Evolutionary conservation across 2,797 vertebrate genomes (phyloP).

Genomic region (Margarornis squamiger): DNA sequence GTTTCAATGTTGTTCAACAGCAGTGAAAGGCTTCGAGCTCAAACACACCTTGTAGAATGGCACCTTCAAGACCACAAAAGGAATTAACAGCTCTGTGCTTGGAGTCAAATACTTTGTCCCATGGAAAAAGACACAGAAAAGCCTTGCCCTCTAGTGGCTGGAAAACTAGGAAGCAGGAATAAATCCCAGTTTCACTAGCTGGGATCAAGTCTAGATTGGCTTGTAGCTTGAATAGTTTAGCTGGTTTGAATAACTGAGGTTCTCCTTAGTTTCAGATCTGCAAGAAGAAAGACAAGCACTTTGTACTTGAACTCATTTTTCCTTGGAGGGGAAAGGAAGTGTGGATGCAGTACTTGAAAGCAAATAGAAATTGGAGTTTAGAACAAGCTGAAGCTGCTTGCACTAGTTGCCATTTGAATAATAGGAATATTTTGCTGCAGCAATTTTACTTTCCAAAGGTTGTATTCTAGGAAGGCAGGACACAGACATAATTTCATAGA

Average conservation of each 20-base stretch:
- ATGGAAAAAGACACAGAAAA: background rate
- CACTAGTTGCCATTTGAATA: background rate
- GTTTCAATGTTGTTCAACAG: background rate
- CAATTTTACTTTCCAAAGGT: background rate
- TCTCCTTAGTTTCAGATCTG: background rate
- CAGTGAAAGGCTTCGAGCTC: background rate
- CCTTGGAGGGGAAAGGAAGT: background rate
- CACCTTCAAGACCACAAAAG: background rate
- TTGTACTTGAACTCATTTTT: background rate
- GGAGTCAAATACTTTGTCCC: background rate
- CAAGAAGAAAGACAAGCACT: background rate
- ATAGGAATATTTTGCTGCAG: background rate
- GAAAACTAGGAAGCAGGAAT: background rate
- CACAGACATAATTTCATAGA: background rate
- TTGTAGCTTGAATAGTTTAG: background rate
- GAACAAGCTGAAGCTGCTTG: background rate
- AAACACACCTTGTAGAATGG: fast-evolving
- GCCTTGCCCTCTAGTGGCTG: conserved; percentile 14
- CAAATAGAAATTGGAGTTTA: background rate
- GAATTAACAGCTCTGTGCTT: background rate
- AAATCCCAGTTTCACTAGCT: background rate
- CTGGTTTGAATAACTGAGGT: background rate
- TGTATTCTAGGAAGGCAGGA: background rate
- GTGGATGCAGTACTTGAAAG: background rate
- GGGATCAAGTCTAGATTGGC: background rate